Evolutionary conservation across 2,113 vertebrate genomes (phyloP), one percentile per base, ranked within the genome.

Genomic region (Heterochromis multidens): DNA sequence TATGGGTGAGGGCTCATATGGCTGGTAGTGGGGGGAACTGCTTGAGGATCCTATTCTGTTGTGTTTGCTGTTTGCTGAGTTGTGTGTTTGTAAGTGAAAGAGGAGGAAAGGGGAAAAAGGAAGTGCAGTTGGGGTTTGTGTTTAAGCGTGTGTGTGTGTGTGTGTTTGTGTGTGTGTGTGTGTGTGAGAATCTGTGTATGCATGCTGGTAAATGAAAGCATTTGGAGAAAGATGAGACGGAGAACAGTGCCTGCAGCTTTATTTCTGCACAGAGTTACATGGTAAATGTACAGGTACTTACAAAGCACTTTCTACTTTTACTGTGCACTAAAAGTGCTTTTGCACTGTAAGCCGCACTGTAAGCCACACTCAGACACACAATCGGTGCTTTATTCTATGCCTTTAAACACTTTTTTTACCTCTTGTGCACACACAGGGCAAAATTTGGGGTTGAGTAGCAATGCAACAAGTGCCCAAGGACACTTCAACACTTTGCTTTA

Each of bases 21-120:
- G 60, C 46, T 52, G 46, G 25, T 33, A 21, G 10, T 16, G 13
- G 12, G 29, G 35, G 63, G 59, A 35, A 33, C 37, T 16, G 14
- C 86, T 87, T 80, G 86, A 27, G 83, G 78, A 89, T 77, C 65
- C 35, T 74, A 12, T 61, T 80, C 63, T 88, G 29, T 83, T 81
- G 35, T 83, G 23, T 84, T 33, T 61, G 40, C 61, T 56, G 52
- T 85, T 33, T 61, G 49, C 54, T 57, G 43, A 17, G 27, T 35
- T 77, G 21, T 84, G 35, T 81, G 35, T 78, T 58, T 80, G 54
- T 40, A 52, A 31, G 46, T 56, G 2, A 58, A 12, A 76, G 29
- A 83, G 23, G 33, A 4, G 7, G 31, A 35, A 8, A 40, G 19
- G 16, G 2, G n/a, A 2, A 16, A 59, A 70, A 70, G 0, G 1